Percentiles rank a stretch among this genome's conserved stretches.
Conservation (phyloP, 2,888 invertebrate genomes). For the Cryptus viduatorius region DNA sequence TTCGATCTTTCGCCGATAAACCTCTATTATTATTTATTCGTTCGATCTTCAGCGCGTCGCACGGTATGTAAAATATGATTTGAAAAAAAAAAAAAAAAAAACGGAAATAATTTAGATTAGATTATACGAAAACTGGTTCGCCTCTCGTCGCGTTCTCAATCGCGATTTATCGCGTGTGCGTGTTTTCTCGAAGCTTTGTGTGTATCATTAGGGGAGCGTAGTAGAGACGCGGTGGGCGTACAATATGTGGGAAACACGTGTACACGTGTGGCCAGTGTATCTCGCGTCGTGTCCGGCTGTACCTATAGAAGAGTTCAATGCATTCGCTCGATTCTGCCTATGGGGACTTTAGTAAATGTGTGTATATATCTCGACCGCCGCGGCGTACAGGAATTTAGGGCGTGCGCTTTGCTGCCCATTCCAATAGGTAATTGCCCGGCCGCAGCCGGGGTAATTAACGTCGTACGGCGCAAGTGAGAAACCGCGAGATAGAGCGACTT, state of each 20-base stretch:
- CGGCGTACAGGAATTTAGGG: slow-evolving; percentile 74
- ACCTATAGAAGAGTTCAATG: not conserved
- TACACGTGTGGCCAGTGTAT: slow-evolving; percentile 20
- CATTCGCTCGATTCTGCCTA: not conserved
- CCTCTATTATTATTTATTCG: not conserved
- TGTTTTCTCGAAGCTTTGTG: slow-evolving; percentile 11
- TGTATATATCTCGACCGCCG: slow-evolving; percentile 50
- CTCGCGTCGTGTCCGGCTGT: no score
- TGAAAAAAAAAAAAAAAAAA: not conserved
- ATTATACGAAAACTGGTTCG: not conserved
- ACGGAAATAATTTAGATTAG: not conserved
- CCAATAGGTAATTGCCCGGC: slow-evolving; percentile 72
- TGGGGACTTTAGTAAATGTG: slow-evolving; percentile 46
- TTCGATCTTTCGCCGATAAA: not conserved
- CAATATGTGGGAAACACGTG: slow-evolving; percentile 57
- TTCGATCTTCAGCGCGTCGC: not conserved
- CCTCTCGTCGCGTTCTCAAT: not conserved
- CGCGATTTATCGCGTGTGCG: slow-evolving; percentile 9
- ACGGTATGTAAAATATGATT: not conserved
- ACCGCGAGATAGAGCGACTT: slow-evolving; percentile 54
- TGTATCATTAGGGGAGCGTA: not conserved
- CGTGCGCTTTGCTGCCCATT: slow-evolving; percentile 69
- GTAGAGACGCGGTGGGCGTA: slow-evolving; percentile 49
- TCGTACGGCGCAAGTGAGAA: slow-evolving; percentile 73
- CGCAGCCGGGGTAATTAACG: slow-evolving; percentile 76